Evolutionary conservation across 1,140 invertebrate species (phyloP).

Genomic region (Condylostylus longicornis): DNA sequence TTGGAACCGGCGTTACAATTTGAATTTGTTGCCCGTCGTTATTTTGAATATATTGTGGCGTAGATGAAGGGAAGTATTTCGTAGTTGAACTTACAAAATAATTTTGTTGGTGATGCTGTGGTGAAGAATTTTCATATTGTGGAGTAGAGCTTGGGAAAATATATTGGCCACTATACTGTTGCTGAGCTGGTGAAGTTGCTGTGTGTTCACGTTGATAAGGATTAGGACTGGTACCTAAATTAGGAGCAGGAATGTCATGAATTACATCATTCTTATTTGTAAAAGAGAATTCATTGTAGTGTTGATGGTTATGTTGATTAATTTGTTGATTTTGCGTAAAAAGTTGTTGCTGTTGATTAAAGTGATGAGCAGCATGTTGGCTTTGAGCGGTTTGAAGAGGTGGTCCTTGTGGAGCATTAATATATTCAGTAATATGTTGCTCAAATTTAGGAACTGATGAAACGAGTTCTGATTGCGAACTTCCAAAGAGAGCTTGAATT

Average conservation of each 20-base stretch:
- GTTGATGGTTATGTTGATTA: slow-evolving; percentile 7
- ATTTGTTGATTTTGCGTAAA: neutral
- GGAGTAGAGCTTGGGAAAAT: slow-evolving; percentile 9
- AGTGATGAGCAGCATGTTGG: too few relatives aligned
- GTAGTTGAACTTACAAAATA: slow-evolving; percentile 14
- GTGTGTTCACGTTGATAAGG: slow-evolving; percentile 7
- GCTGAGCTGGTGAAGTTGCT: slow-evolving; percentile 7
- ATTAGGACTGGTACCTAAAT: slow-evolving; percentile 15
- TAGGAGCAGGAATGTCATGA: slow-evolving; percentile 28
- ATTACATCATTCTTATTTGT: slow-evolving; percentile 21
- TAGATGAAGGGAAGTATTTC: neutral
- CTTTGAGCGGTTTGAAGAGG: slow-evolving; percentile 4
- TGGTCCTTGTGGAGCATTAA: slow-evolving; percentile 14
- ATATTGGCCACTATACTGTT: slow-evolving; percentile 11
- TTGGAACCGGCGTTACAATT: slow-evolving; percentile 26
- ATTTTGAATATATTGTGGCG: slow-evolving; percentile 22
- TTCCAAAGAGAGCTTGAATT: slow-evolving; percentile 14
- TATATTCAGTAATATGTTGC: slow-evolving; percentile 48
- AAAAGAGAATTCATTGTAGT: slow-evolving; percentile 4
- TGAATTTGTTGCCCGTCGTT: slow-evolving; percentile 28
- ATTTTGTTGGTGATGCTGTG: slow-evolving; percentile 11
- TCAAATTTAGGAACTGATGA: slow-evolving; percentile 58
- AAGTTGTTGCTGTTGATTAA: too few relatives aligned
- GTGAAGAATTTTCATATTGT: slow-evolving; percentile 3
- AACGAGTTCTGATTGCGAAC: slow-evolving; percentile 45